Base-by-base conservation (phyloP, 2,797 vertebrate species). In the Enoplosus armatus region DNA sequence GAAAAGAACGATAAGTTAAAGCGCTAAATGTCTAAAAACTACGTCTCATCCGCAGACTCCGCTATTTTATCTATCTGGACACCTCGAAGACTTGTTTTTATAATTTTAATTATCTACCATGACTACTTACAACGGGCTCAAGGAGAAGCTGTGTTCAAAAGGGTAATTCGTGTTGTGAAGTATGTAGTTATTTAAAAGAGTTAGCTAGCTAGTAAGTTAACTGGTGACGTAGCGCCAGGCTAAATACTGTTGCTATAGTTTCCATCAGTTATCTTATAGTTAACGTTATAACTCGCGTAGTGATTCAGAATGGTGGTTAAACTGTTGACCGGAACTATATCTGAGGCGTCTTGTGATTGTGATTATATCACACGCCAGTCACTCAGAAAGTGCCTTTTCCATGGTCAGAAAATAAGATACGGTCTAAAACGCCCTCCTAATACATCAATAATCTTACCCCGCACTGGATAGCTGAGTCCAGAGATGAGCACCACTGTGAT, bases 401-500 rank as follows among this genome's bases (percentile, higher is more conserved):
- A 1, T 0, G 33, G 1, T 43, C 1, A 5, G 10, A 5, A 58
- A 22, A 3, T 24, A 8, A 22, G 7, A 7, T 2, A 53, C 8
- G 10, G 6, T 7, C 2, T 15, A 20, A 45, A 8, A 41, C 1
- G 1, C 16, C 26, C 11, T 18, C 2, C 0, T 14, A 2, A 43
- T 15, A 14, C 12, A 14, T 26, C 0, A 18, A 5, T 7, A 18
- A 12, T 63, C 93, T 89, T 89, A 96, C 96, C 94, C 95, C 93
- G 51, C 95, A 96, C 29, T 91, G 84, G 24, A 67, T 8, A 0
- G 96, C 95, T 1, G 92, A 83, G 22, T 94, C 89, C 69, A 79
- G 3, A 26, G 95, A 92, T 0, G 90, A 91, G 71, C 96, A 97
- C 96, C 95, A 96, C 35, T 77, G 58, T 0, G 85, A 84, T 0